A percentile compares a stretch with the other conserved stretches of the same genome.
These are phyloP conservation scores for Caretta caretta DNA, from an alignment of 2,113 vertebrate species.

Conservation along the genomic window DNA sequence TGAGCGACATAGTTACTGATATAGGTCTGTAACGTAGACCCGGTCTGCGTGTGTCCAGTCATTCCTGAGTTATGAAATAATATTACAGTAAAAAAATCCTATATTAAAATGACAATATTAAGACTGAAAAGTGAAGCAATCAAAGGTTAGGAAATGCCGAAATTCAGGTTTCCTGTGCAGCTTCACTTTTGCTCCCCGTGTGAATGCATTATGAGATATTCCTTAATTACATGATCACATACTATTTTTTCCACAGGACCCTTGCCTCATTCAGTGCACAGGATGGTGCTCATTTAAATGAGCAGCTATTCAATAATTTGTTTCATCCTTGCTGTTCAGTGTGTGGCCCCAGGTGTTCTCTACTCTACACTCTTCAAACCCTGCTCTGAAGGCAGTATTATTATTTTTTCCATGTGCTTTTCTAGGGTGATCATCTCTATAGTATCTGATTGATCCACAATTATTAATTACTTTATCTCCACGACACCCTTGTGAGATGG, in stretches of 20 bases:
- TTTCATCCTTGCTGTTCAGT: background rate
- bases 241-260: background rate
- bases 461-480: background rate
- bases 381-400: background rate
- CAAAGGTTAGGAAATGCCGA: background rate
- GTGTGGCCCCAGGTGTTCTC: background rate
- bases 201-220: no score
- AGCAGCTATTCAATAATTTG: background rate
- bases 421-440: background rate
- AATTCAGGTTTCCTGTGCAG: background rate
- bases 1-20: no score
- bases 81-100: background rate
- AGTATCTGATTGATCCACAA: background rate
- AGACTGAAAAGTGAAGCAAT: background rate
- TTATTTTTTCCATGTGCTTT: background rate
- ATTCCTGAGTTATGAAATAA: background rate
- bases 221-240: no score
- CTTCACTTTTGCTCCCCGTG: background rate
- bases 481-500: background rate
- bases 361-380: fast-evolving
- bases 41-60: background rate
- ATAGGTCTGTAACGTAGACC: no score
- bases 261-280: background rate
- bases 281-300: background rate
- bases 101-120: background rate